Percentiles rank a stretch among this genome's conserved stretches.
phyloP scores from a whole-genome alignment of 1,140 invertebrate species.

The Metopolophium dirhodum region DNA sequence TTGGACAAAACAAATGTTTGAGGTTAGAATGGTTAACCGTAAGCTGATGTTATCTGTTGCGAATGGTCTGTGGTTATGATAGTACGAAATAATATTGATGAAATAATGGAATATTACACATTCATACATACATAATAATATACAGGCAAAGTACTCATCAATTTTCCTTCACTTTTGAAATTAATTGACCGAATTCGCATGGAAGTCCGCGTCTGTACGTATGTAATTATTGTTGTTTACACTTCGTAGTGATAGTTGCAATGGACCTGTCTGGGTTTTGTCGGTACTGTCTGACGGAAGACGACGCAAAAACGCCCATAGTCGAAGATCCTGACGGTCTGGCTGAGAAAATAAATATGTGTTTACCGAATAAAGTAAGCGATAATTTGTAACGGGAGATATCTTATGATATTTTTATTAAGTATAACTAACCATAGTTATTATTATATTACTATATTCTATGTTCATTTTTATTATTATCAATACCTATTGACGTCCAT shows the following conservation, averaged over 20 bases:
- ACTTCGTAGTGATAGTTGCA: background rate
- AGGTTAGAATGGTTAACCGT: conserved; percentile 43
- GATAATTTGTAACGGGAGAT: background rate
- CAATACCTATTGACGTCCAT: background rate
- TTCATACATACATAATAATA: background rate
- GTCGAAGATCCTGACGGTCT: conserved; percentile 27
- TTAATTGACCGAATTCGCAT: background rate
- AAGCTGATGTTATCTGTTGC: conserved; percentile 40
- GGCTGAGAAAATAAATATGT: conserved; percentile 45
- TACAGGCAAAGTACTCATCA: background rate
- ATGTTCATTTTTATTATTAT: background rate
- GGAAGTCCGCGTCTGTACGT: background rate
- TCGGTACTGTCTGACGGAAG: conserved; percentile 41
- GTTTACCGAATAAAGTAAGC: conserved; percentile 52
- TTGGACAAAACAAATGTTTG: conserved; percentile 49
- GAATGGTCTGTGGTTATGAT: background rate
- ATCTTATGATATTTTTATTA: background rate
- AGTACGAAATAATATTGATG: conserved; percentile 34
- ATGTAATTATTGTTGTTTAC: background rate
- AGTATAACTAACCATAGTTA: background rate
- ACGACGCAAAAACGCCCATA: conserved; percentile 40
- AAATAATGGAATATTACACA: conserved; percentile 30
- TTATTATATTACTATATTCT: background rate
- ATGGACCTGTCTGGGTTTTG: conserved; percentile 48
- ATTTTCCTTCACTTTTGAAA: background rate